Evolutionary conservation across 2,797 vertebrate genomes (phyloP), one percentile per base, ranked within the genome.

Genomic region (Salarias fasciatus): DNA sequence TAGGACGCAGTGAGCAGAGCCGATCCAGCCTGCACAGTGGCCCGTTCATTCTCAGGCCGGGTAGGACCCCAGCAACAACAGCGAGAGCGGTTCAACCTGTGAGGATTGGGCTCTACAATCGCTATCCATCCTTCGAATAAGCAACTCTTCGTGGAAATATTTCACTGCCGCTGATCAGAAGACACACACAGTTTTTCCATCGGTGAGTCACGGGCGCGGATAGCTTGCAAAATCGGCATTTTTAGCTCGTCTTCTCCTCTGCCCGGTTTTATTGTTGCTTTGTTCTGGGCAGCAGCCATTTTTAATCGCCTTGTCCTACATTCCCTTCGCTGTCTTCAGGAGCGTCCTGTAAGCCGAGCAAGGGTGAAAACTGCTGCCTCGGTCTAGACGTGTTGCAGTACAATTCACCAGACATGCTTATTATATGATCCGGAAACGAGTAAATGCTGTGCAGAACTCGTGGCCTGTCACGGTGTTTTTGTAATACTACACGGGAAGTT

Each of bases 201-300:
- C 71, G 91, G 93, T 94, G 82, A 93, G 93, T 91, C 78, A 45
- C 80, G 42, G 33, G 33, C 6, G 33, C 36, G 9, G 35, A 4
- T 46, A 11, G 9, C 15, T 33, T 8, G 12, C 18, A 0, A 67
- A 55, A 61, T 40, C 4, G 31, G 10, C 13, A 2, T 8, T 73
- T 77, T 80, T 77, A 63, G 44, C 37, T 29, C 11, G 46, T 75
- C 62, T 83, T 75, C 52, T 61, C 55, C 15, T 63, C 80, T 87
- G 78, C 79, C 75, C 72, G 50, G 82, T 87, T 91, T 91, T 90
- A 89, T 91, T 91, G 89, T 92, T 86, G 93, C 93, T 94, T 94
- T 94, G 93, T 94, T 94, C 92, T 91, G 89, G 73, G 88, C 82
- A 89, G 92, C 91, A 86, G 93, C 93, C 93, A 94, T 94, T 90